Evolutionary conservation across 2,113 vertebrate genomes (phyloP).

Genomic region (Aspidoscelis tigris): DNA sequence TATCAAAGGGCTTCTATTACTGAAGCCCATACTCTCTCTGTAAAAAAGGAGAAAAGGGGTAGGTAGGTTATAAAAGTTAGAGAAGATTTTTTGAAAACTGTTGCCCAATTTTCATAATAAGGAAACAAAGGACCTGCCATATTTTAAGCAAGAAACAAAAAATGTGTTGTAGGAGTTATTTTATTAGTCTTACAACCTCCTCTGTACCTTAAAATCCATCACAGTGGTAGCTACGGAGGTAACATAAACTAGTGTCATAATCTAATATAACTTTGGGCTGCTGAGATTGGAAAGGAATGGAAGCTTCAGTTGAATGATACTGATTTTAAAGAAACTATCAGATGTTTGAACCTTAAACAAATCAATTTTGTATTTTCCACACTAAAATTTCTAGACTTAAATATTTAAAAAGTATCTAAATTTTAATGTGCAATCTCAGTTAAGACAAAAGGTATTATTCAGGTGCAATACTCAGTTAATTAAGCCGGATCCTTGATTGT

Average conservation of each 20-base stretch:
- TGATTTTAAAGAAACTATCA: neutral
- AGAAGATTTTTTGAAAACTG: neutral
- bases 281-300: neutral
- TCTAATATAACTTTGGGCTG: neutral
- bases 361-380: neutral
- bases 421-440: neutral
- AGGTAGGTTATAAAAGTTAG: neutral
- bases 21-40: neutral
- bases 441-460: neutral
- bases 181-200: neutral
- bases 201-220: neutral
- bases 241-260: neutral
- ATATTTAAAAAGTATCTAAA: neutral
- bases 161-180: neutral
- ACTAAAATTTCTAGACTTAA: neutral
- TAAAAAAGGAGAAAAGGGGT: neutral
- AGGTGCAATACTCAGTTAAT: no score
- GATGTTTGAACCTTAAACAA: neutral
- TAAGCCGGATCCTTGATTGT: neutral
- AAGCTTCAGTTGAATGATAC: neutral
- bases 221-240: neutral
- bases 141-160: conserved; percentile 14
- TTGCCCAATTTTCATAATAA: neutral
- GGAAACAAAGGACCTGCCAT: neutral
- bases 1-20: conserved; percentile 2